Evolutionary conservation across 2,113 vertebrate genomes (phyloP).

Genomic region (Callithrix jacchus): DNA sequence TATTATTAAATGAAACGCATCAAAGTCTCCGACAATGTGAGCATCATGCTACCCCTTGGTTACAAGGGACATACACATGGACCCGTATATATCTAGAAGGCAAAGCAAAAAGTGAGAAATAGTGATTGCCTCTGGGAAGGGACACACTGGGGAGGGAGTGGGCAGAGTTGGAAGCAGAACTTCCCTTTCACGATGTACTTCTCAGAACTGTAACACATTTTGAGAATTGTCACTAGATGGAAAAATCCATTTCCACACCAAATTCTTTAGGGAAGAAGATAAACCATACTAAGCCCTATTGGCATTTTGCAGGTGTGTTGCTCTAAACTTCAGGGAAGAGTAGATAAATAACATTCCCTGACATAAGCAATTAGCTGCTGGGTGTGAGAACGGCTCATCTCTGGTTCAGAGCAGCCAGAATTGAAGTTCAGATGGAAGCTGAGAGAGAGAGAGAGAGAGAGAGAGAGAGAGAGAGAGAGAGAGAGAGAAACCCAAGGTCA

Average conservation of each 20-base stretch:
- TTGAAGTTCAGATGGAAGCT: constrained; percentile 12
- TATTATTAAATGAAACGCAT: not conserved
- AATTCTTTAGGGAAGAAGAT: not conserved
- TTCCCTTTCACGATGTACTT: not conserved
- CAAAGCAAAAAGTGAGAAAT: not conserved
- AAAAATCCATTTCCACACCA: not conserved
- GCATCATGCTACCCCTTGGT: not conserved
- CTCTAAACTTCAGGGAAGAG: not conserved
- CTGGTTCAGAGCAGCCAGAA: not conserved
- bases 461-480: not conserved
- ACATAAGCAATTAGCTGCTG: not conserved
- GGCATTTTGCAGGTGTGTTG: not conserved
- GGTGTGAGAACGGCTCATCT: not conserved
- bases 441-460: not conserved
- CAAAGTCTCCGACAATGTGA: not conserved
- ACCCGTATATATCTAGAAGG: not conserved
- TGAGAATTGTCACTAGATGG: not conserved
- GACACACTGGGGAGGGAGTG: not conserved
- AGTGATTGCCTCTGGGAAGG: not conserved
- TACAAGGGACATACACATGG: not conserved
- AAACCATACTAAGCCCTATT: rapidly evolving
- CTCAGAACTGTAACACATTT: not conserved
- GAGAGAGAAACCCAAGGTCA: constrained; percentile 5
- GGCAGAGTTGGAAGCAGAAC: not conserved
- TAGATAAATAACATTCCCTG: constrained; percentile 10